These are phyloP conservation scores for Atopsyche davidsoni DNA, from an alignment of 1,140 invertebrate species.

Conservation along the genomic window DNA sequence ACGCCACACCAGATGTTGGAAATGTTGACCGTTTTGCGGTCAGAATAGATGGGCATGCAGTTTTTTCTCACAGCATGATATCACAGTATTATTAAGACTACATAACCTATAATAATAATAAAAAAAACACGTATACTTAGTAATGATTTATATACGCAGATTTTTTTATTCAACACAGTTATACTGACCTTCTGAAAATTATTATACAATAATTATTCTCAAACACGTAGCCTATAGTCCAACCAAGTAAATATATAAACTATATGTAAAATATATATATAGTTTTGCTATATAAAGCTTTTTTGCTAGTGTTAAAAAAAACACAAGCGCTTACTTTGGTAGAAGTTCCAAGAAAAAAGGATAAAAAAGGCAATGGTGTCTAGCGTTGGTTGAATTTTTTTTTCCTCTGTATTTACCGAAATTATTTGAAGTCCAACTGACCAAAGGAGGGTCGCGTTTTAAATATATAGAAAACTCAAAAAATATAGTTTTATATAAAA, in stretches of 20 bases:
- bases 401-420: not conserved
- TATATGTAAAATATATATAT: not conserved
- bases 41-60: too few species aligned
- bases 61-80: too few species aligned
- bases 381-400: not conserved
- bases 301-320: not conserved
- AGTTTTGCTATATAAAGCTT: not conserved
- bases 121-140: too few species aligned
- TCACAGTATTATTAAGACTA: too few species aligned
- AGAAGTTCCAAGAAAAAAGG: not conserved
- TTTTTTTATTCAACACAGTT: not conserved
- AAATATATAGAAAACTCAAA: not conserved
- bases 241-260: not conserved
- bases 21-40: too few species aligned
- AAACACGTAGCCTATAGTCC: not conserved
- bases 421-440: conserved; percentile 1
- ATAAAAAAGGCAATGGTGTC: not conserved
- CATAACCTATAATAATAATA: too few species aligned
- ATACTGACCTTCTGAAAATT: not conserved
- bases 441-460: not conserved
- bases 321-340: not conserved
- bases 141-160: not conserved
- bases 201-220: not conserved
- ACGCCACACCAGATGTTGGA: too few species aligned
- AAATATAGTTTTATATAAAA: not conserved